Conservation (phyloP, 1,140 invertebrate species). For the Drosophila guanche region DNA sequence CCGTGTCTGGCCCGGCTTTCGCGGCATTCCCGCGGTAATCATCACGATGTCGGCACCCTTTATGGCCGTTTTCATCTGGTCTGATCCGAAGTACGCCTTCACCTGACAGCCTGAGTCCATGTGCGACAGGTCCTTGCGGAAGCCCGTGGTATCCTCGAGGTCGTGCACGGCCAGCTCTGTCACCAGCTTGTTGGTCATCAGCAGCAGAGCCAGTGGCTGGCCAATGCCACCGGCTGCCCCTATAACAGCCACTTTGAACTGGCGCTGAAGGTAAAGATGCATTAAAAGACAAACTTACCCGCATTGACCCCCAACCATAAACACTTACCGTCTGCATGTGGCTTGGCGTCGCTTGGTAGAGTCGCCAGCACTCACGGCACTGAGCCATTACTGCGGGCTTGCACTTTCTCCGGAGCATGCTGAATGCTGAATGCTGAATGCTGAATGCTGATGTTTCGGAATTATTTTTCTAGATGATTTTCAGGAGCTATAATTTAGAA, state of each 20-base stretch:
- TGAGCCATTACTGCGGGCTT: no score
- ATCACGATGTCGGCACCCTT: constrained; percentile 92
- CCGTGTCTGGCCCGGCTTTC: constrained; percentile 96
- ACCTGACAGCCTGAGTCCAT: constrained; percentile 94
- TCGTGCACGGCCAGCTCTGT: constrained; percentile 94
- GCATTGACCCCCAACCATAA: no score
- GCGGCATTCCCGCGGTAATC: constrained; percentile 97
- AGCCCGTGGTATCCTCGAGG: constrained; percentile 96
- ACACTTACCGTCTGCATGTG: no score
- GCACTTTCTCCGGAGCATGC: no score
- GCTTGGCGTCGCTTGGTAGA: no score
- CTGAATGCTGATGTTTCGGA: no score
- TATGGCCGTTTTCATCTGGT: constrained; percentile 87
- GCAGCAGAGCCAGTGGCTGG: constrained; percentile 95
- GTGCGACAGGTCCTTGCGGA: constrained; percentile 98
- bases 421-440: no score
- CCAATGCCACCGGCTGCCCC: constrained; percentile 98
- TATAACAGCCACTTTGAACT: constrained; percentile 93
- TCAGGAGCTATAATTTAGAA: no score
- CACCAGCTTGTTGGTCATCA: constrained; percentile 94
- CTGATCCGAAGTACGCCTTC: constrained; percentile 88
- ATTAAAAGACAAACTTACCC: no score
- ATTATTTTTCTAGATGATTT: no score
- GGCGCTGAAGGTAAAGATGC: not conserved
- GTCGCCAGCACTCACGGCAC: no score